A percentile compares a stretch with the other conserved stretches of the same genome.
These are phyloP conservation scores for Mustela lutreola DNA, from an alignment of 2,113 vertebrate genomes.

Conservation along the genomic window DNA sequence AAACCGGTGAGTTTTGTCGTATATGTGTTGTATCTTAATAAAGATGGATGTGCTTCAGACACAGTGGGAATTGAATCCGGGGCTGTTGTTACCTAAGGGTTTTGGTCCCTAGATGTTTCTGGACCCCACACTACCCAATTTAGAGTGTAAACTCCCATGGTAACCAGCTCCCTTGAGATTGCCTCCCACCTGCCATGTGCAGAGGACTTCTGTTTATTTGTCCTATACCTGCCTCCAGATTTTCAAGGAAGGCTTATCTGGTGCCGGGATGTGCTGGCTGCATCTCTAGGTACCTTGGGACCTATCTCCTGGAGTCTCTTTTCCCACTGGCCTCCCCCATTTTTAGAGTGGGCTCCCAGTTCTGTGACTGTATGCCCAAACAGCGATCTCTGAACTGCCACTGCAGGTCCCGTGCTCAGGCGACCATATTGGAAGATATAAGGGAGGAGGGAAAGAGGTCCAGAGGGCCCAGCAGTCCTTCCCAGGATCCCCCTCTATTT, in stretches of 20 bases:
- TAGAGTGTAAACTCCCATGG: neutral
- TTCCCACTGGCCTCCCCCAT: neutral
- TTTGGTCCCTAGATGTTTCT: neutral
- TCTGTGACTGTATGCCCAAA: neutral
- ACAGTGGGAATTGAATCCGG: neutral
- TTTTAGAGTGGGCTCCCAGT: conserved; percentile 11
- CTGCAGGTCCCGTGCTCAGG: neutral
- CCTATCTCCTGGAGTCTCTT: neutral
- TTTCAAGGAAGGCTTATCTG: neutral
- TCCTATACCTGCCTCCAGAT: neutral
- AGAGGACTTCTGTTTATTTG: neutral
- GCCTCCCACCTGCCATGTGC: neutral
- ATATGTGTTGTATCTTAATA: neutral
- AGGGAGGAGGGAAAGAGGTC: neutral
- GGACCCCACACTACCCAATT: neutral
- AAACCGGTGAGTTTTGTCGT: conserved; percentile 34
- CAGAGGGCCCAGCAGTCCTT: neutral
- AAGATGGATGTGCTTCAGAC: conserved; percentile 26
- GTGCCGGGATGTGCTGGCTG: neutral
- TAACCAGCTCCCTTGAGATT: neutral
- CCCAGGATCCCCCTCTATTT: neutral
- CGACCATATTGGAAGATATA: neutral
- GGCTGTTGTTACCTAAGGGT: neutral
- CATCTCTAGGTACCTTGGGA: conserved; percentile 17
- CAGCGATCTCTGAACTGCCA: neutral